These are phyloP conservation scores for Saccopteryx leptura DNA, from an alignment of 2,113 vertebrate species.

Conservation along the genomic window DNA sequence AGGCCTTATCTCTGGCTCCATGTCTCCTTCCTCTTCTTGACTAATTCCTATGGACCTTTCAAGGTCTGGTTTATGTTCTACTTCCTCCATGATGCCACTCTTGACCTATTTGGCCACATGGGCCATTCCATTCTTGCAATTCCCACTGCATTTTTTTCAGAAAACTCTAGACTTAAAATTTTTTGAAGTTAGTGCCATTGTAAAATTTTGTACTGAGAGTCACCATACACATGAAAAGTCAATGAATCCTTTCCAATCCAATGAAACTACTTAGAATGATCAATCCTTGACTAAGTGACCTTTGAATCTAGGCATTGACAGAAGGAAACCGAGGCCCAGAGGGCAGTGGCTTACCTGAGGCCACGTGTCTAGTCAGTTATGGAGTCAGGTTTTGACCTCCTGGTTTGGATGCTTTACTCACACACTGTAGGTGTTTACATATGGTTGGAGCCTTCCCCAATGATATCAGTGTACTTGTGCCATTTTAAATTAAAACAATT, in stretches of 20 bases:
- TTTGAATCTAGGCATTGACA: not conserved
- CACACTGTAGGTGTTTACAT: not conserved
- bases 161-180: not conserved
- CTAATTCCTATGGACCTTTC: not conserved
- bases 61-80: not conserved
- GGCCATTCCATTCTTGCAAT: not conserved
- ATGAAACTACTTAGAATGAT: not conserved
- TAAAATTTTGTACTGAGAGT: not conserved
- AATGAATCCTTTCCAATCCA: not conserved
- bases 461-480: not conserved
- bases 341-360: not conserved
- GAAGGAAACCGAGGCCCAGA: conserved; percentile 36
- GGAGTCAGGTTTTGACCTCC: not conserved
- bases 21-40: not conserved
- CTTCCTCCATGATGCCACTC: not conserved
- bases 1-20: not conserved
- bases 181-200: not conserved
- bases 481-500: not conserved
- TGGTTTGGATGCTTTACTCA: not conserved
- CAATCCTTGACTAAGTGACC: not conserved
- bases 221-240: not conserved
- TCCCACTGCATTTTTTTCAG: not conserved
- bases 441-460: not conserved
- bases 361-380: not conserved
- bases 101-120: not conserved